A percentile compares a stretch with the other conserved stretches of the same genome.
These are phyloP conservation scores for Telmatherina bonti DNA, from an alignment of 2,797 vertebrate genomes.

Conservation along the genomic window DNA sequence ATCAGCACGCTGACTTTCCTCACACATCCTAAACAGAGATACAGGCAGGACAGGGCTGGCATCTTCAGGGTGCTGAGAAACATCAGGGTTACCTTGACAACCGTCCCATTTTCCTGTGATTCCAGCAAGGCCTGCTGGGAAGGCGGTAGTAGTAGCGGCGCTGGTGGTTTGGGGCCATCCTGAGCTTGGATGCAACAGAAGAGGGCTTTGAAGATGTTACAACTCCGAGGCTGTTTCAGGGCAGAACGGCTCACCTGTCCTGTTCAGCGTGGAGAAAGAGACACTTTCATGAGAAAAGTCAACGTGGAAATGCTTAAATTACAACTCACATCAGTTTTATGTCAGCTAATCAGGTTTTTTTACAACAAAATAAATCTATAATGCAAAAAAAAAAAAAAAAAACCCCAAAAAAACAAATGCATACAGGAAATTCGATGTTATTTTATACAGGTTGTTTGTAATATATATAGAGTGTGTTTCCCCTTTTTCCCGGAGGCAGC, in stretches of 20 bases:
- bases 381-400: no score
- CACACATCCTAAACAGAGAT: constrained; percentile 36
- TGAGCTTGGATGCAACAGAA: constrained; percentile 91
- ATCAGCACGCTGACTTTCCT: neutral
- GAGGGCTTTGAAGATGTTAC: constrained; percentile 91
- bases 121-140: constrained; percentile 85
- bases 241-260: constrained; percentile 88
- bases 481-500: constrained; percentile 33
- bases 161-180: constrained; percentile 84
- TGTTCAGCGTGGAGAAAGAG: constrained; percentile 51
- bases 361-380: neutral
- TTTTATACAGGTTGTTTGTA: constrained; percentile 16
- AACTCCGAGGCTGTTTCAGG: constrained; percentile 89
- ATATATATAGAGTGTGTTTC: constrained; percentile 30
- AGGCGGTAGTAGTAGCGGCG: constrained; percentile 64
- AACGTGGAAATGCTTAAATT: constrained; percentile 21
- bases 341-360: neutral
- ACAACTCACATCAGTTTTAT: constrained; percentile 2
- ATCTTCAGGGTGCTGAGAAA: constrained; percentile 39
- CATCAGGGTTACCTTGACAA: constrained; percentile 87
- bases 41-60: constrained; percentile 5
- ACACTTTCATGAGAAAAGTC: constrained; percentile 33
- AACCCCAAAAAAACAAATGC: neutral
- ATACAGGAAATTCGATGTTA: constrained; percentile 1
- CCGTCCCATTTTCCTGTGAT: constrained; percentile 87